Evolutionary conservation across 2,113 vertebrate species (phyloP).

Genomic region (Aix galericulata): DNA sequence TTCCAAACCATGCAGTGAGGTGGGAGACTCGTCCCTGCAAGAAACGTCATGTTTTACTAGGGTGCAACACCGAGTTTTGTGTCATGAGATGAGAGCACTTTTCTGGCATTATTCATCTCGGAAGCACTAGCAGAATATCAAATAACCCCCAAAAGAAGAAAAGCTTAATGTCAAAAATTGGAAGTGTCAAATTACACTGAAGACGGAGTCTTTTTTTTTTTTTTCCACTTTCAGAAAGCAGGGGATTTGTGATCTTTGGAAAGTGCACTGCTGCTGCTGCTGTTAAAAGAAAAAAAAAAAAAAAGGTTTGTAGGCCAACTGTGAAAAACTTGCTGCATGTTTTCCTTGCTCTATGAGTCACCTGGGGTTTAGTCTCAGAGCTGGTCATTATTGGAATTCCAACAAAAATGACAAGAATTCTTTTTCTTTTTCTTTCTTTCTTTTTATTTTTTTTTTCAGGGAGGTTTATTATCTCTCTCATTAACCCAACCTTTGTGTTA

Average conservation of each 20-base stretch:
- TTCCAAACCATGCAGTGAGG: conserved; percentile 27
- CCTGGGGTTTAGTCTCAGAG: not conserved
- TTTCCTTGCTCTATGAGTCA: conserved; percentile 32
- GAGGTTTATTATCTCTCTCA: conserved; percentile 55
- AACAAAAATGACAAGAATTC: conserved; percentile 32
- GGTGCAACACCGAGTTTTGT: not conserved
- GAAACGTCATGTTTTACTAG: conserved; percentile 66
- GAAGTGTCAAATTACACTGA: not conserved
- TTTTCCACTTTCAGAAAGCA: not conserved
- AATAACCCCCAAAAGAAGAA: not conserved
- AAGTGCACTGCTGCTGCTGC: not conserved
- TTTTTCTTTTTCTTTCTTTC: not conserved
- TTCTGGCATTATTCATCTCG: conserved; percentile 53
- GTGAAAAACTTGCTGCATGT: not conserved
- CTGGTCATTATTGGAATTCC: conserved; percentile 35
- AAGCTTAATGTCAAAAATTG: not conserved
- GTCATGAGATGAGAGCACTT: conserved; percentile 49
- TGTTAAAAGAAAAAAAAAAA: not conserved
- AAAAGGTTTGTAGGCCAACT: not conserved
- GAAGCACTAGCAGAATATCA: conserved; percentile 53
- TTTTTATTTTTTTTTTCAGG: not conserved
- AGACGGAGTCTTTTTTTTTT: not conserved
- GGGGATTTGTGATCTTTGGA: not conserved
- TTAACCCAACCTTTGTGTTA: conserved; percentile 42
- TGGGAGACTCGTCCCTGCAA: conserved; percentile 67